A percentile compares a stretch with the other conserved stretches of the same genome.
Conservation (phyloP, 2,888 invertebrate species). For the Euplexia lucipara region DNA sequence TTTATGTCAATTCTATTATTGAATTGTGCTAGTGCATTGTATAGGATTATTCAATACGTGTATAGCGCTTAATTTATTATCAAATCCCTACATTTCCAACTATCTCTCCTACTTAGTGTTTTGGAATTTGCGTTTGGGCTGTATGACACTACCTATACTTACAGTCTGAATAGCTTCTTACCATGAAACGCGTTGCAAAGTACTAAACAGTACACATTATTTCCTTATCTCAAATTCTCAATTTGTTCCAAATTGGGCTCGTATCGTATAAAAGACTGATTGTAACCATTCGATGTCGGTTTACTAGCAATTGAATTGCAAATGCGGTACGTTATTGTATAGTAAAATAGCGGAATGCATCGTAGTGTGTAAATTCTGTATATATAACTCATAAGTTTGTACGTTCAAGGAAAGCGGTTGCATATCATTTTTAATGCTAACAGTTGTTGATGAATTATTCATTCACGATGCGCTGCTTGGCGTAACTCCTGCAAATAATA, state of each 20-base stretch:
- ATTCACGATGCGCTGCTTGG: constrained; percentile 68
- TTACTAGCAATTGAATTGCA: constrained; percentile 45
- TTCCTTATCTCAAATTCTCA: constrained; percentile 43
- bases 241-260: constrained; percentile 38
- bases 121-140: neutral
- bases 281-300: constrained; percentile 27
- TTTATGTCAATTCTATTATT: constrained; percentile 33
- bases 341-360: constrained; percentile 55
- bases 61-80: neutral
- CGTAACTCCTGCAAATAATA: constrained; percentile 68
- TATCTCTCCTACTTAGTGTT: neutral
- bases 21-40: constrained; percentile 25
- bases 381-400: constrained; percentile 60
- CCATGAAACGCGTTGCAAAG: constrained; percentile 1
- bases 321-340: constrained; percentile 39
- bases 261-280: constrained; percentile 24
- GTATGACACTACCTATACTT: no score
- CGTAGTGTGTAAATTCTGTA: constrained; percentile 51
- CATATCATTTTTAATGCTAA: constrained; percentile 74
- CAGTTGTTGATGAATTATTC: constrained; percentile 76
- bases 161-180: neutral
- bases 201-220: constrained; percentile 28
- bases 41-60: no score
- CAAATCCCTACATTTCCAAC: neutral
- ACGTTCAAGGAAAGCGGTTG: constrained; percentile 69